A percentile compares a stretch with the other conserved stretches of the same genome.
These are phyloP conservation scores for Lissocephala sabroskyi DNA, from an alignment of 2,888 invertebrate species.

Conservation along the genomic window DNA sequence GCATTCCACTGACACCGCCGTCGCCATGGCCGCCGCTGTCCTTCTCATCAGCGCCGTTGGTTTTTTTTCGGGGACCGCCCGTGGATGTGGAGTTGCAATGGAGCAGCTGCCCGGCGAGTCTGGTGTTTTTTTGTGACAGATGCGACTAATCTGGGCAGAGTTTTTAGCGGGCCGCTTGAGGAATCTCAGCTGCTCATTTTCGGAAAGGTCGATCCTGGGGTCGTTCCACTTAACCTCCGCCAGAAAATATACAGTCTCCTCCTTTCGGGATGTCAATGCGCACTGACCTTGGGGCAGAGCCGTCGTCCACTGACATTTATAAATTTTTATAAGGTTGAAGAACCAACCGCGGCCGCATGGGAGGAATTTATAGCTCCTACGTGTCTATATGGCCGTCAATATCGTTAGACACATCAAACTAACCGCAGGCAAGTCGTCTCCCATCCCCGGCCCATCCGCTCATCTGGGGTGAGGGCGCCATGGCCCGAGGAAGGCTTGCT, in stretches of 20 bases:
- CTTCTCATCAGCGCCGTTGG: neutral
- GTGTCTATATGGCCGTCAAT: slow-evolving; percentile 34
- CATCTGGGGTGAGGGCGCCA: no score
- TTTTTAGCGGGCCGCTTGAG: no score
- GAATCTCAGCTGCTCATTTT: no score
- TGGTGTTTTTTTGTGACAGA: slow-evolving; percentile 14
- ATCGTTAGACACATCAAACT: slow-evolving; percentile 6
- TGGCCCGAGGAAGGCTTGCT: neutral
- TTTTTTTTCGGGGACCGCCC: no score
- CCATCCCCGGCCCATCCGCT: no score
- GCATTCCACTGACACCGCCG: slow-evolving; percentile 45
- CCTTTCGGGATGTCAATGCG: no score
- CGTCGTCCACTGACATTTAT: slow-evolving; percentile 40
- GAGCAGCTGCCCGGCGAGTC: neutral
- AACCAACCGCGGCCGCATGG: slow-evolving; percentile 45
- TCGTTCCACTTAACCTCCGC: no score
- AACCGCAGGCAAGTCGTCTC: no score
- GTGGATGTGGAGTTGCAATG: no score
- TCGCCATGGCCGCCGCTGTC: neutral
- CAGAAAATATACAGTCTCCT: slow-evolving; percentile 1
- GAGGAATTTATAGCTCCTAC: slow-evolving; percentile 45
- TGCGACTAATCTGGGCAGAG: no score
- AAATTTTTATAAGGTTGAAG: slow-evolving; percentile 42
- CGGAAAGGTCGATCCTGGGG: no score
- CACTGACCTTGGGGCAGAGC: slow-evolving; percentile 39